These are phyloP conservation scores for Turritopsis dohrnii DNA, from an alignment of 30 jellyfish, hydroid and myxozoan genomes.

Conservation along the genomic window DNA sequence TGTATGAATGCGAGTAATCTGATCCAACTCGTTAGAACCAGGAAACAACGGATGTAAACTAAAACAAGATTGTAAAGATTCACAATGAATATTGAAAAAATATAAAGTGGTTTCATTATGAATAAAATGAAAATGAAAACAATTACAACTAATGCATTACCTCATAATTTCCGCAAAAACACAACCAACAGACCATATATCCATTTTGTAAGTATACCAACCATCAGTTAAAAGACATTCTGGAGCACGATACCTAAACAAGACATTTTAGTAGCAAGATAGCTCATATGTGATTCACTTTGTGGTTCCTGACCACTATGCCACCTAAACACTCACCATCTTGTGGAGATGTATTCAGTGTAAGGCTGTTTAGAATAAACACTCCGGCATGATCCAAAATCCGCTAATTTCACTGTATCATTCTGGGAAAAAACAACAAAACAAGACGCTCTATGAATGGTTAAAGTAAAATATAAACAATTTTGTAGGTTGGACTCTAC, in stretches of 20 bases:
- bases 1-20: constrained; percentile 71
- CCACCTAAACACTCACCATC: constrained; percentile 63
- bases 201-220: constrained; percentile 83
- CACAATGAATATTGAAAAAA: background rate
- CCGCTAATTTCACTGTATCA: constrained; percentile 71
- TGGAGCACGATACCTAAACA: constrained; percentile 80
- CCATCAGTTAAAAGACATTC: constrained; percentile 91
- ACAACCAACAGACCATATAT: constrained; percentile 84
- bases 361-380: constrained; percentile 87
- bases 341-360: constrained; percentile 80
- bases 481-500: no score
- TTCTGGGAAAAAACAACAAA: no score
- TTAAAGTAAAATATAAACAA: no score
- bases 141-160: constrained; percentile 14
- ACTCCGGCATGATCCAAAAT: constrained; percentile 84
- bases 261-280: no score
- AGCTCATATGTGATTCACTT: no score
- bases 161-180: constrained; percentile 73
- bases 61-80: background rate
- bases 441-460: no score
- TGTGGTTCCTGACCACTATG: no score
- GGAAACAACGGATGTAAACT: constrained; percentile 84
- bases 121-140: background rate
- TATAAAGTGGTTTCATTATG: background rate
- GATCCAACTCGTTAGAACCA: constrained; percentile 87